Evolutionary conservation across 2,797 vertebrate species (phyloP).

Genomic region (Acipenser transmontanus): DNA sequence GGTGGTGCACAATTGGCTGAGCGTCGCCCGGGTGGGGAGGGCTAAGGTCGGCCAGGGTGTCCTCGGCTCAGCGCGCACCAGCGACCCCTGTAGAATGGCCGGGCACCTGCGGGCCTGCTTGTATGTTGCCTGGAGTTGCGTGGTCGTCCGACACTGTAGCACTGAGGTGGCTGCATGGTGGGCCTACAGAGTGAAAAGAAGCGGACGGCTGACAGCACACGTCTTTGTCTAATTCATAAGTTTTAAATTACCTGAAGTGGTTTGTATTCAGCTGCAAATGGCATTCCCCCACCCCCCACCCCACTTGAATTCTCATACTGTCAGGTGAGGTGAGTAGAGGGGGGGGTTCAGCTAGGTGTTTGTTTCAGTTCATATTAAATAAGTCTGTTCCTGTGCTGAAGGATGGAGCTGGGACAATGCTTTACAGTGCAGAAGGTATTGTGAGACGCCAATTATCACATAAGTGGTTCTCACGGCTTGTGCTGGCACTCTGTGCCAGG

Average conservation of each 20-base stretch:
- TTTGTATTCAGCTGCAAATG: constrained; percentile 35
- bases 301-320: constrained; percentile 42
- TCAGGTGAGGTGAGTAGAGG: constrained; percentile 42
- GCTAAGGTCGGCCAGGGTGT: no score
- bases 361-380: constrained; percentile 59
- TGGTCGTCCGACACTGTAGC: no score
- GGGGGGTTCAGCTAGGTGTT: constrained; percentile 52
- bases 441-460: constrained; percentile 54
- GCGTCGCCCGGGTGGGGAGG: no score
- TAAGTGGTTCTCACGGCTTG: constrained; percentile 75
- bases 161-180: no score
- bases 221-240: constrained; percentile 29
- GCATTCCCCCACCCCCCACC: constrained; percentile 48
- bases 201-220: no score
- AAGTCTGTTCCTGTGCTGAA: constrained; percentile 67
- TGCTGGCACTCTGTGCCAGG: constrained; percentile 57
- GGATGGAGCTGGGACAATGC: constrained; percentile 62
- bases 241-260: constrained; percentile 55
- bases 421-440: constrained; percentile 58
- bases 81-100: no score
- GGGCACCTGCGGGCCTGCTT: no score
- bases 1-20: no score
- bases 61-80: no score
- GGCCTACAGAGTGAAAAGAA: no score
- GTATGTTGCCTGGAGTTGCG: no score